These are phyloP conservation scores for Drosophila maculinotata DNA, from an alignment of 2,888 invertebrate species.

Conservation along the genomic window DNA sequence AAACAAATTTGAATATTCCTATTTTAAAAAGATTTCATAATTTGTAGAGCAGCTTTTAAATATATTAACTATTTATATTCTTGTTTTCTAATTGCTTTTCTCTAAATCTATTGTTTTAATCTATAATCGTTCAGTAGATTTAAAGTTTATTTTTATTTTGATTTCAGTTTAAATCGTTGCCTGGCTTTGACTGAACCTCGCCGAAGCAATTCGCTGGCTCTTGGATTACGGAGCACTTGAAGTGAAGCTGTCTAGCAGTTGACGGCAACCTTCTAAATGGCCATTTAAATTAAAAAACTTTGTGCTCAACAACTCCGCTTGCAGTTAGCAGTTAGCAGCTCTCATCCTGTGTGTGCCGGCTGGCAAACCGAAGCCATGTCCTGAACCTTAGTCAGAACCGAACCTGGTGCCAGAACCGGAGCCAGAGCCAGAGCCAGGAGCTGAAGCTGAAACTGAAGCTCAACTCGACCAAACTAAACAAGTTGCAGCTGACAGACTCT, in stretches of 20 bases:
- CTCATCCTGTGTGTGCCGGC: neutral
- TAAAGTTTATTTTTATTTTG: slow-evolving; percentile 3
- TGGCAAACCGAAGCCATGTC: neutral
- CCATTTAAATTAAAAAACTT: slow-evolving; percentile 72
- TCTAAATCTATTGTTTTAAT: too few species aligned
- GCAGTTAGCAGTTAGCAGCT: slow-evolving; percentile 34
- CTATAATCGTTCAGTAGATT: slow-evolving; percentile 8
- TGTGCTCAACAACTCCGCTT: slow-evolving; percentile 37
- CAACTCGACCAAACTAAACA: slow-evolving; percentile 23
- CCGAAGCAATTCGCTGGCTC: neutral
- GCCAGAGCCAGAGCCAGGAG: too few species aligned
- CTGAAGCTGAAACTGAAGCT: slow-evolving; percentile 6
- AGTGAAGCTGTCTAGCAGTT: slow-evolving; percentile 30
- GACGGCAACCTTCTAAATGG: slow-evolving; percentile 54
- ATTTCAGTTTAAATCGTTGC: neutral
- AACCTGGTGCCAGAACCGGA: too few species aligned
- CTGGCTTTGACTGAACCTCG: slow-evolving; percentile 1
- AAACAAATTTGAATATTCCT: too few species aligned
- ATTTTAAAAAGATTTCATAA: too few species aligned
- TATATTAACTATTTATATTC: too few species aligned
- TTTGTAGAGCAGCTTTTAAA: too few species aligned
- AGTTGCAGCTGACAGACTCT: slow-evolving; percentile 36
- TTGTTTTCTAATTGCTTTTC: too few species aligned
- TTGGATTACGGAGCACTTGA: slow-evolving; percentile 21
- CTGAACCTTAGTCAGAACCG: too few species aligned